A percentile compares a stretch with the other conserved stretches of the same genome.
Evolutionary conservation across 2,888 invertebrate genomes (phyloP).

Genomic region (Andrena chrysosceles): DNA sequence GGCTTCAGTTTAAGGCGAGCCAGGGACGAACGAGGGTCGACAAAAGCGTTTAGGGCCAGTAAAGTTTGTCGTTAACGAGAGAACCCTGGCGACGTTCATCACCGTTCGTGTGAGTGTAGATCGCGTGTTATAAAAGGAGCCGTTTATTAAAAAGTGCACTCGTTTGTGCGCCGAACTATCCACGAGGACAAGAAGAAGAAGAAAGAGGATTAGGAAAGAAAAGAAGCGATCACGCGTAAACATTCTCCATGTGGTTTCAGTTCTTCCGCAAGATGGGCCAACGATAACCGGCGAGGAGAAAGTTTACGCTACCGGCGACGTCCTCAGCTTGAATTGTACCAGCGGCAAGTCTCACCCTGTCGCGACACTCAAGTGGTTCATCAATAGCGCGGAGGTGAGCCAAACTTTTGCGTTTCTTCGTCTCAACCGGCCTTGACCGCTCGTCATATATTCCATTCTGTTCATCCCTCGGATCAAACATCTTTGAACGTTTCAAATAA

Average conservation of each 20-base stretch:
- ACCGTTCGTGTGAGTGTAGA: slow-evolving; percentile 39
- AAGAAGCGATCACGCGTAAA: slow-evolving; percentile 31
- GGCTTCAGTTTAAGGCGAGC: slow-evolving; percentile 33
- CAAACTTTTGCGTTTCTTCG: not conserved
- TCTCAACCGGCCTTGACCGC: not conserved
- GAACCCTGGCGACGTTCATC: slow-evolving; percentile 10
- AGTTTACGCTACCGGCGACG: slow-evolving; percentile 86
- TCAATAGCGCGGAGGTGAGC: slow-evolving; percentile 85
- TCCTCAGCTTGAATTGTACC: slow-evolving; percentile 86
- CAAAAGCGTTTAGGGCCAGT: slow-evolving; percentile 56
- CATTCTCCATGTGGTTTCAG: slow-evolving; percentile 77
- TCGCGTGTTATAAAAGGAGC: slow-evolving; percentile 41
- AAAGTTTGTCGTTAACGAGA: slow-evolving; percentile 64
- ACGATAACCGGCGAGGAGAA: slow-evolving; percentile 85
- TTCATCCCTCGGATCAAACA: not conserved
- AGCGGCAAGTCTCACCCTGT: slow-evolving; percentile 86
- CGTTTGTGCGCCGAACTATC: not conserved
- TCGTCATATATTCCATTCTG: not conserved
- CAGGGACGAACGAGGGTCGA: slow-evolving; percentile 47
- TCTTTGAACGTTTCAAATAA: not conserved
- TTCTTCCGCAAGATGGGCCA: slow-evolving; percentile 84
- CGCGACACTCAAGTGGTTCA: slow-evolving; percentile 85
- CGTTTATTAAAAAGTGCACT: slow-evolving; percentile 40
- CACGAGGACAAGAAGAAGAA: not conserved
- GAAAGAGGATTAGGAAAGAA: not conserved